Evolutionary conservation across 2,113 vertebrate species (phyloP), one percentile per base, ranked within the genome.

Genomic region (Carassius carassius): DNA sequence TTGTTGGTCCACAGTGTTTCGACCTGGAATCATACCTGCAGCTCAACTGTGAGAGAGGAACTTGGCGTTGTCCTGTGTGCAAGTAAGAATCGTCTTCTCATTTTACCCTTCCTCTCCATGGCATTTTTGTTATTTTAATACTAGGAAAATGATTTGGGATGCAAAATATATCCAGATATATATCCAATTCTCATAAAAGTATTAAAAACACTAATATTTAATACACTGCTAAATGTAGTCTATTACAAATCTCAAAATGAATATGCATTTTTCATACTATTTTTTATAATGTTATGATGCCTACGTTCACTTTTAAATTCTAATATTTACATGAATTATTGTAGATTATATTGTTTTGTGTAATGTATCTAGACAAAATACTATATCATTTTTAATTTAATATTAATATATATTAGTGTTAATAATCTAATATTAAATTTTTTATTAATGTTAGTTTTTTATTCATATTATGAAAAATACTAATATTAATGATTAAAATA

Each of bases 21-120:
- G 96, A 97, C 88, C 92, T 97, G 88, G 97, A 97, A 90, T 97
- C 97, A 1, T 97, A 97, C 70, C 76, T 95, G 90, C 95, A 96
- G 87, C 92, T 96, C 8, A 95, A 95, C 74, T 94, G 94, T 19
- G 95, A 97, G 91, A 88, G 94, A 85, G 94, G 94, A 12, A 97
- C 97, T 0, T 97, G 97, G 97, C 92, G 95, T 9, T 95, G 94
- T 86, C 92, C 95, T 44, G 95, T 97, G 86, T 95, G 92, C 95
- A 95, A 93, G 94, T 96, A 92, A 69, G 70, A 6, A 32, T 29
- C 47, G 41, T 62, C 29, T 41, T 13, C 56, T 81, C 21, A 2
- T 10, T 13, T 21, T 56, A 32, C 47, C 1, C 2, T 85, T 49
- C 76, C 25, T 25, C 32, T 19, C 35, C 7, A 37, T 21, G 8